A percentile compares a stretch with the other conserved stretches of the same genome.
Evolutionary conservation across 2,797 vertebrate species (phyloP).

Genomic region (Sternarchorhynchus goeldii): DNA sequence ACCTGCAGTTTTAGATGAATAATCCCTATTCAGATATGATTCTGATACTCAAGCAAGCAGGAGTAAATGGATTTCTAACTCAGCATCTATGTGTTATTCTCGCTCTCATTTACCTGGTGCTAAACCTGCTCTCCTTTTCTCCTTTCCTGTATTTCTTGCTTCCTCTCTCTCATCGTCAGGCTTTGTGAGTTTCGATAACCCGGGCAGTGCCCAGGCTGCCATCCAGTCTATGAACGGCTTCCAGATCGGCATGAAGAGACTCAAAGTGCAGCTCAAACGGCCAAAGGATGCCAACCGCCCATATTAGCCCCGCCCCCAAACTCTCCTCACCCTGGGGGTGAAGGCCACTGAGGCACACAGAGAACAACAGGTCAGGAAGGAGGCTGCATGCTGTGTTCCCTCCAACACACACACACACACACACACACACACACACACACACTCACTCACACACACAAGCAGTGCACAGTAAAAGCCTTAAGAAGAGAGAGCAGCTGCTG

Average conservation of each 20-base stretch:
- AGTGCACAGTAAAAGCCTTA: background rate
- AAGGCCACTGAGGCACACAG: constrained; percentile 72
- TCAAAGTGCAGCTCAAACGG: constrained; percentile 99
- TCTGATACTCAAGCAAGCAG: too few species aligned
- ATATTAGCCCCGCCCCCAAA: constrained; percentile 81
- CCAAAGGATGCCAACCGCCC: constrained; percentile 98
- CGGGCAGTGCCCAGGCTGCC: constrained; percentile 97
- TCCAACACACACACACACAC: background rate
- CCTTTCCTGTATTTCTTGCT: constrained; percentile 33
- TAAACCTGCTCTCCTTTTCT: constrained; percentile 28
- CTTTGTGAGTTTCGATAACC: constrained; percentile 99
- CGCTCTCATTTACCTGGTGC: background rate
- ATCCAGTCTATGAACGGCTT: constrained; percentile 99
- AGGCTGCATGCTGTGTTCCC: background rate
- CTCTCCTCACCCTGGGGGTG: constrained; percentile 69
- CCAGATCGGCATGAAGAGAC: constrained; percentile 99
- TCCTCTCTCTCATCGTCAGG: constrained; percentile 71
- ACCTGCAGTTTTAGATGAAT: too few species aligned
- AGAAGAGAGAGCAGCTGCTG: background rate
- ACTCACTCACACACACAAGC: background rate
- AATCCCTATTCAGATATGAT: too few species aligned
- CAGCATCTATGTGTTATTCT: constrained; percentile 12
- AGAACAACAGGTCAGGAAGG: constrained; percentile 71
- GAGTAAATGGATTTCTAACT: background rate
- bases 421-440: background rate